These are phyloP conservation scores for Syngnathus rostellatus DNA, from an alignment of 2,797 vertebrate species.

Conservation along the genomic window DNA sequence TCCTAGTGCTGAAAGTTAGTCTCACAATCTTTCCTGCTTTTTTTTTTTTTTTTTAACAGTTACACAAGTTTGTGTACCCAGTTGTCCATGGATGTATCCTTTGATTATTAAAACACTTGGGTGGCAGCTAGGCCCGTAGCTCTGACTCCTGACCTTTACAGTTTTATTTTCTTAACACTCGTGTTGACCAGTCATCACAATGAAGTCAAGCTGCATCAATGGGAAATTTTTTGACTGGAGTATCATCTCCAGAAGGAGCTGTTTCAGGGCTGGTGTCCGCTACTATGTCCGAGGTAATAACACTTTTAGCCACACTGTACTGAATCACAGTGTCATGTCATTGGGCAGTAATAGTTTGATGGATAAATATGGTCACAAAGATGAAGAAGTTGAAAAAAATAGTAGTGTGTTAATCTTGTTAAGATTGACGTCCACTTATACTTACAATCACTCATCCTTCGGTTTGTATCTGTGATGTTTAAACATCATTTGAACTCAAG, in stretches of 20 bases:
- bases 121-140: neutral
- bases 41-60: constrained; percentile 39
- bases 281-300: constrained; percentile 89
- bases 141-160: neutral
- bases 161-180: constrained; percentile 37
- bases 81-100: constrained; percentile 75
- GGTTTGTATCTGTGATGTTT: neutral
- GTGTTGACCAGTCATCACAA: constrained; percentile 71
- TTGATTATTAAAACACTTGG: constrained; percentile 10
- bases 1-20: neutral
- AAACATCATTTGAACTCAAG: neutral
- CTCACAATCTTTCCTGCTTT: neutral
- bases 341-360: too few species aligned
- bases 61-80: constrained; percentile 69
- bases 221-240: constrained; percentile 91
- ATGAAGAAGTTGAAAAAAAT: too few species aligned
- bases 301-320: neutral
- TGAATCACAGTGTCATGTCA: neutral
- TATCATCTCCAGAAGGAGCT: constrained; percentile 89
- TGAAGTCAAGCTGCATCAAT: constrained; percentile 85
- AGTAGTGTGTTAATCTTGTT: neutral
- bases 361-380: too few species aligned
- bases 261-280: constrained; percentile 90
- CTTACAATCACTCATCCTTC: neutral
- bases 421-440: neutral